Evolutionary conservation across 2,113 vertebrate species (phyloP), one percentile per base, ranked within the genome.

Genomic region (Halcyon senegalensis): DNA sequence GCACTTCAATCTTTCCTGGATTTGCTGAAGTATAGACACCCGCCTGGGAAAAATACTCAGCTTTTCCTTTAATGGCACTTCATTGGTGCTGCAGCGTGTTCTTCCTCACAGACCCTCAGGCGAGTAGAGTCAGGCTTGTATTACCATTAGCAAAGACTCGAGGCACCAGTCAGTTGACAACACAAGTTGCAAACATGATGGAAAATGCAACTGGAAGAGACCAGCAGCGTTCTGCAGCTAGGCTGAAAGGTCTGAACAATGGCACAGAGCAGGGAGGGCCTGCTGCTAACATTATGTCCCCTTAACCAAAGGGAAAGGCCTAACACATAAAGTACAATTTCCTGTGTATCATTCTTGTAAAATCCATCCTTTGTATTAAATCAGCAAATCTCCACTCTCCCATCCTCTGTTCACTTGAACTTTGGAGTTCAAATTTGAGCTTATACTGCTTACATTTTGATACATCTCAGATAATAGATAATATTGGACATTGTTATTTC

Each of bases 251-350:
- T 28, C 24, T 21, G 56, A 33, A 13, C 69, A 37, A 9, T 1
- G 16, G 51, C 56, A 39, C 33, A 2, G 67, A 24, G 9, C 43
- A 13, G 11, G 1, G 39, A 76, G 31, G 37, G 33, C 1, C 43
- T 1, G 9, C 9, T 30, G 1, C 60, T 12, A 13, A 68, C 48
- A 73, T 10, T 10, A 11, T 0, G 8, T 20, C 30, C 35, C 15
- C 28, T 39, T 44, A 2, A 9, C 3, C 59, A 15, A 62, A 27
- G 39, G 48, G 76, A 78, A 48, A 27, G 64, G 30, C 56, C 78
- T 35, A 59, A 77, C 50, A 33, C 46, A 1, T 1, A 1, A 39
- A 35, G n/a, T 2, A 9, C 2, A 1, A 1, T 63, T 67, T 15
- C 41, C 68, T 63, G 17, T 5, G 19, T 14, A 16, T 4, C 20